phyloP scores from a whole-genome alignment of 2,888 invertebrate species.

The Acrobasis repandana region DNA sequence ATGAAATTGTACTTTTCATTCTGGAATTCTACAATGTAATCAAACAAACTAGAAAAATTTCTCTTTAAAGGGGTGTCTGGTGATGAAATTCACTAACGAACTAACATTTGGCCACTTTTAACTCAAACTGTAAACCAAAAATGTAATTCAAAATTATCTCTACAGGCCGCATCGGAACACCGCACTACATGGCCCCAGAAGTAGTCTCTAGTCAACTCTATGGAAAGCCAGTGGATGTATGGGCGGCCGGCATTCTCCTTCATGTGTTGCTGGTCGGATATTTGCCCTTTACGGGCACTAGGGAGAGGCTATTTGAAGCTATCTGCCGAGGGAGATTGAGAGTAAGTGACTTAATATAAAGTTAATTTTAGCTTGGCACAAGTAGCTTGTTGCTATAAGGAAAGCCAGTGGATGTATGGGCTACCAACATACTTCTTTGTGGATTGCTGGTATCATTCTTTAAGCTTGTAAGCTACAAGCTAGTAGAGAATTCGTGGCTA shows the following conservation, averaged over 20 bases:
- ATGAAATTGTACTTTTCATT: too few species aligned
- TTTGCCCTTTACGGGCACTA: constrained; percentile 97
- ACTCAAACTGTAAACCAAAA: not conserved
- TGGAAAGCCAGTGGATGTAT: constrained; percentile 98
- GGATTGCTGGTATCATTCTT: too few species aligned
- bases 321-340: constrained; percentile 93
- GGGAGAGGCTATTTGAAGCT: constrained; percentile 95
- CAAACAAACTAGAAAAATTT: not conserved
- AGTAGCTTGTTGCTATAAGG: too few species aligned
- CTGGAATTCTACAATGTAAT: too few species aligned
- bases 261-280: constrained; percentile 97
- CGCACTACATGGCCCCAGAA: constrained; percentile 99
- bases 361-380: too few species aligned
- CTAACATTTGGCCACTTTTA: not conserved
- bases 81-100: not conserved
- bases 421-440: too few species aligned
- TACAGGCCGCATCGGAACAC: constrained; percentile 95
- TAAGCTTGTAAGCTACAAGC: too few species aligned
- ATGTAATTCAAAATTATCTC: not conserved
- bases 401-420: too few species aligned
- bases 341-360: constrained; percentile 70
- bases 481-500: too few species aligned
- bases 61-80: not conserved
- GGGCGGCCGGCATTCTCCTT: constrained; percentile 97
- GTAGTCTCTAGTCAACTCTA: constrained; percentile 95